Conservation (phyloP, 2,113 vertebrate species). For the Oreochromis aureus region DNA sequence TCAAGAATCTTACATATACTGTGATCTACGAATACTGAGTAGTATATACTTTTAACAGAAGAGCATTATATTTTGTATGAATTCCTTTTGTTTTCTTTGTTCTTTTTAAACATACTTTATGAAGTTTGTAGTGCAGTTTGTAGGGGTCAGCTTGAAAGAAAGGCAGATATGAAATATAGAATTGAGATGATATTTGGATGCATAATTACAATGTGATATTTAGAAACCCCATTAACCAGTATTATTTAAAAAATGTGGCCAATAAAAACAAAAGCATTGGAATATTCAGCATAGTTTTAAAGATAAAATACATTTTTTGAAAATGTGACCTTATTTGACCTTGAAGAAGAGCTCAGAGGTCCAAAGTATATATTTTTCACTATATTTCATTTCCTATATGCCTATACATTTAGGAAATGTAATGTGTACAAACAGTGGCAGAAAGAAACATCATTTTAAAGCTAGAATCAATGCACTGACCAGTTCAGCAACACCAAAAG, state of each 20-base stretch:
- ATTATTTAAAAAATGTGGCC: not conserved
- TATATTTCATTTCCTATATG: fast-evolving
- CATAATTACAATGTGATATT: not conserved
- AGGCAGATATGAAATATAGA: not conserved
- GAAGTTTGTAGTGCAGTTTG: not conserved
- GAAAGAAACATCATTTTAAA: not conserved
- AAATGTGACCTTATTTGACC: not conserved
- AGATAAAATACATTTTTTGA: not conserved
- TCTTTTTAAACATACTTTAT: not conserved
- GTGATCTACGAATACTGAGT: not conserved
- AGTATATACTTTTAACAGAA: not conserved
- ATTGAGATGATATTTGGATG: not conserved
- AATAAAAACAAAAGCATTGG: not conserved
- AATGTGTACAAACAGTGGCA: not conserved
- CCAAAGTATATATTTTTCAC: not conserved
- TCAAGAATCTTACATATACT: not conserved
- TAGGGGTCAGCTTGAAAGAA: not conserved
- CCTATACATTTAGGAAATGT: fast-evolving
- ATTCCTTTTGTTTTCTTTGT: not conserved
- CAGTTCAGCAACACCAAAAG: not conserved
- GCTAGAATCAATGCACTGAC: not conserved
- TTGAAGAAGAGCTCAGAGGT: not conserved
- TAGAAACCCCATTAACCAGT: not conserved
- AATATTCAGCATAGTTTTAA: not conserved
- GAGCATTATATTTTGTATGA: not conserved